Base-by-base conservation (phyloP, 2,888 invertebrate genomes). In the Dasypolia templi region DNA sequence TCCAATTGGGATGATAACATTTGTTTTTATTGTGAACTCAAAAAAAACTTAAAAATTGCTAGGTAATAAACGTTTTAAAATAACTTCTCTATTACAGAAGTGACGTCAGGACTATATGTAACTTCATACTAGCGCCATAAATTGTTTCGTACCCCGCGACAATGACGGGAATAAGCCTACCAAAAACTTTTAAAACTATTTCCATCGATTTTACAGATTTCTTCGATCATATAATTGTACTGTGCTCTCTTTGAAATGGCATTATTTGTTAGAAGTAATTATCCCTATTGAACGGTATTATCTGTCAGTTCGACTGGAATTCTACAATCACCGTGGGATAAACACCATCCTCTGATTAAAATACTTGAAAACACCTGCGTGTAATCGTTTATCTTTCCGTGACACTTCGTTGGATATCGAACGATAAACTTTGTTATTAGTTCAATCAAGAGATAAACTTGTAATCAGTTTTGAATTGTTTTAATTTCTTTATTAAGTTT, bases 341-440 rank as follows among this genome's bases (percentile, higher is more conserved):
- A 82, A 81, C 75, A 77, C 81, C 77, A 90, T 86, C 76, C 75
- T 68, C 75, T 88, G 87, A 92, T 92, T 91, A 91, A 91, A 92
- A 89, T 90, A 89, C 86, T 88, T 88, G 74, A 73, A 83, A 88
- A 85, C 92, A 92, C 89, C 92, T 92, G 92, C 88, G 89, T 72
- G 64, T 84, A 88, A 90, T 90, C 90, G 84, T 91, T 91, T 90
- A 88, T 91, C 91, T 91, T 90, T 84, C 87, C 85, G 84, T 85
- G 91, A 89, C 91, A 90, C 89, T 89, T 89, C 75, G 84, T 79
- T 72, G 77, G 88, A 84, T 87, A 88, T 90, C 87, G 87, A 89
- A 88, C 89, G 86, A 79, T 79, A 82, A 91, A 92, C 89, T 92
- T 92, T 83, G 89, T 90, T 89, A 89, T 90, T 89, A 85, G 84